Evolutionary conservation across 2,888 invertebrate genomes (phyloP), one percentile per base, ranked within the genome.

Genomic region (Ennomos quercinarius): DNA sequence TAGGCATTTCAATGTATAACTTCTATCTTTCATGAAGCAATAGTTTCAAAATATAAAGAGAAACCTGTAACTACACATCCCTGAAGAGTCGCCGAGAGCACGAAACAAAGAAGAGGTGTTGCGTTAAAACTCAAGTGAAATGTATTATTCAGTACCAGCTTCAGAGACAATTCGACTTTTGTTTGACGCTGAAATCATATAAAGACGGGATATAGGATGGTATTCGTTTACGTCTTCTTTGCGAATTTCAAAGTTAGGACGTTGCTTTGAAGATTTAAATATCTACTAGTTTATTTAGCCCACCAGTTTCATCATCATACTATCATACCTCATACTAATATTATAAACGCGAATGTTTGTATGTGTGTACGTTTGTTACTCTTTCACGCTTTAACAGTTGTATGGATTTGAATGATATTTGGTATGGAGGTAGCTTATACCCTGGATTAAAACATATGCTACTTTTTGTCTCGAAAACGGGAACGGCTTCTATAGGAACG

Each of bases 91-190:
- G 64, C 66, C 65, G 67, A 67, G 70, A 73, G 74, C 61, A 66
- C 64, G 74, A 80, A 80, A 84, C 83, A 84, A 84, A 83, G 83
- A 74, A 76, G 71, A 81, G 81, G 82, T 84, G 84, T 83, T 83
- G 82, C 75, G 83, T 85, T 82, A 82, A 83, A 81, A 83, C 83
- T 83, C 78, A 80, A 83, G 82, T 78, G 83, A 79, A 80, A 84
- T 86, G 85, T 84, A 77, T 84, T 85, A 86, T 86, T 86, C 85
- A 84, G 78, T 74, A 74, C 70, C 67, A 73, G 72, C 77, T 74
- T 72, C 73, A 71, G 70, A 80, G 80, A 80, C 76, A 76, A 77
- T 80, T 80, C 76, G 69, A 74, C 79, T 78, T 79, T 80, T 79
- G 80, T 80, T 78, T 76, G 78, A 74, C 65, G 68, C 73, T 72